Conservation (phyloP, 64 coral and sea anemone genomes). For the Cladopsammia gracilis region DNA sequence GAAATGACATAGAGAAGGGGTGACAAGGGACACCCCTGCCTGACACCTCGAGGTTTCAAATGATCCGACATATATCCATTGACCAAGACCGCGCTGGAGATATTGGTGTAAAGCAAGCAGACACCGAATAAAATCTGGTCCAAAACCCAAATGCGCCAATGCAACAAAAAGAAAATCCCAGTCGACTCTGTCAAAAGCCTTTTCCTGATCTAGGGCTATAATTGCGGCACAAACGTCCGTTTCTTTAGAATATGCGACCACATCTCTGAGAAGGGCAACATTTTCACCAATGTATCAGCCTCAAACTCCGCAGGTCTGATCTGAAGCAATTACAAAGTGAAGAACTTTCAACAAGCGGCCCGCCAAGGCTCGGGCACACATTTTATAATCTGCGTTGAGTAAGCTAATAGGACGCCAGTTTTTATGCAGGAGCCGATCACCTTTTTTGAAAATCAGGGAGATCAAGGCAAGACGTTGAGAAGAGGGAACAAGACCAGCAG, state of each 20-base stretch:
- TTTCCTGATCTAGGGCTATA: conserved; percentile 57
- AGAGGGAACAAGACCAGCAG: not conserved
- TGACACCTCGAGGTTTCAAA: not conserved
- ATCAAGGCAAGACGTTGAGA: not conserved
- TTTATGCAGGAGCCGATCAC: not conserved
- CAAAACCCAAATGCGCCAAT: conserved; percentile 25
- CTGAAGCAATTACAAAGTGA: not conserved
- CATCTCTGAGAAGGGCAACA: conserved; percentile 20
- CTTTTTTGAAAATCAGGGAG: not conserved
- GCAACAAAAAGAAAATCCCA: not conserved
- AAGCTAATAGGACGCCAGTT: no score
- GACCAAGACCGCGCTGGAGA: not conserved
- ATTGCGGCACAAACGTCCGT: not conserved
- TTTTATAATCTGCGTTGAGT: no score
- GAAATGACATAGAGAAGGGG: no score
- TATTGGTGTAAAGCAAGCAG: not conserved
- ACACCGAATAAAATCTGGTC: conserved; percentile 24
- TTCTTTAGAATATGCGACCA: not conserved
- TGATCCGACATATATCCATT: conserved; percentile 3
- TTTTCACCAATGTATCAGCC: conserved; percentile 52
- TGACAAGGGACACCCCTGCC: no score
- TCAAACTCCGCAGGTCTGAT: conserved; percentile 40
- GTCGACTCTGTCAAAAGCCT: conserved; percentile 68
- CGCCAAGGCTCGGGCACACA: not conserved
- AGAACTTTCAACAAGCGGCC: not conserved